These are phyloP conservation scores for Drosophila kanekoi DNA, from an alignment of 2,888 invertebrate species.

Conservation along the genomic window DNA sequence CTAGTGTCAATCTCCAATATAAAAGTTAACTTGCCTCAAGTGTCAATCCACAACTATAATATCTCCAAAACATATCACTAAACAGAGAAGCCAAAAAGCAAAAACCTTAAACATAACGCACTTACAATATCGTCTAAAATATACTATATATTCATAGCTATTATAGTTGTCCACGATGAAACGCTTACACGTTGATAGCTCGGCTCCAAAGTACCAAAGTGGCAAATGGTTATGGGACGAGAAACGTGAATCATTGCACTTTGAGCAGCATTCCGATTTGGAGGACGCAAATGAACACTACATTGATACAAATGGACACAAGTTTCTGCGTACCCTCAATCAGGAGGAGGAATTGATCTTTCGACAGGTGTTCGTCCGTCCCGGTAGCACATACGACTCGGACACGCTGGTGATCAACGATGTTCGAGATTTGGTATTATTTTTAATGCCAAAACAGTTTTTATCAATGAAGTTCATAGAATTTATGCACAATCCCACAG, in stretches of 20 bases:
- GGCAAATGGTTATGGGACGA: slow-evolving; percentile 82
- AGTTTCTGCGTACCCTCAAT: slow-evolving; percentile 73
- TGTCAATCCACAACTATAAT: background rate
- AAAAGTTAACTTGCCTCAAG: background rate
- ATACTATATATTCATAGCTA: background rate
- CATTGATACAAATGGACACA: slow-evolving; percentile 63
- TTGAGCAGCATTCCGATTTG: slow-evolving; percentile 50
- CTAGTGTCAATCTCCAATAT: no score
- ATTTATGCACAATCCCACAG: slow-evolving; percentile 76
- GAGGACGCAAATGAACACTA: slow-evolving; percentile 50
- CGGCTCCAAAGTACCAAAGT: slow-evolving; percentile 76
- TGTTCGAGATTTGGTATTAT: slow-evolving; percentile 82
- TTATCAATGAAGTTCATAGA: slow-evolving; percentile 71
- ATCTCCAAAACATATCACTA: slow-evolving; percentile 8
- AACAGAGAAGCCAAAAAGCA: slow-evolving; percentile 7
- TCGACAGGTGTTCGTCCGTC: slow-evolving; percentile 73
- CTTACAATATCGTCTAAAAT: background rate
- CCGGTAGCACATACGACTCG: slow-evolving; percentile 65
- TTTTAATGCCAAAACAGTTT: slow-evolving; percentile 76
- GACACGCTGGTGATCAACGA: slow-evolving; percentile 81
- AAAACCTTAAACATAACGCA: slow-evolving; percentile 3
- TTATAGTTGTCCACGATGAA: slow-evolving; percentile 12
- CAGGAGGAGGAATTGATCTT: slow-evolving; percentile 82
- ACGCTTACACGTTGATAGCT: slow-evolving; percentile 60
- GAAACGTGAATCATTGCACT: slow-evolving; percentile 57